A percentile compares a stretch with the other conserved stretches of the same genome.
phyloP scores from a whole-genome alignment of 2,888 invertebrate species.

The Synergus gifuensis region DNA sequence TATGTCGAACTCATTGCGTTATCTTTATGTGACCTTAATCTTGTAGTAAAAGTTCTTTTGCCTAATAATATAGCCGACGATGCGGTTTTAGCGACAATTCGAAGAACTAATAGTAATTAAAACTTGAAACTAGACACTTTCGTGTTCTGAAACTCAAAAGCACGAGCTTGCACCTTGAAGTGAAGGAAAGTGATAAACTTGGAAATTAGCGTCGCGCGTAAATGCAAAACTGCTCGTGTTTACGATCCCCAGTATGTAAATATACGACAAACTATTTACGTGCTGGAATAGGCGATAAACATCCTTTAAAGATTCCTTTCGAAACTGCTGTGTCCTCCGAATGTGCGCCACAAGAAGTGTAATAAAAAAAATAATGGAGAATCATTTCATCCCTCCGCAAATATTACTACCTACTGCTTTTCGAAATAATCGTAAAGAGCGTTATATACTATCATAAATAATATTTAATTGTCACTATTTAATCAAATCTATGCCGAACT shows the following conservation, averaged over 20 bases:
- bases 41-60: background rate
- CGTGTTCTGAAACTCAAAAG: conserved; percentile 13
- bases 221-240: conserved; percentile 3
- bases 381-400: background rate
- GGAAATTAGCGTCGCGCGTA: conserved; percentile 9
- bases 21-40: background rate
- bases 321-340: background rate
- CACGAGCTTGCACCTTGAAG: background rate
- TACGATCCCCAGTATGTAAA: conserved; percentile 25
- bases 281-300: conserved; percentile 2
- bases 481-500: background rate
- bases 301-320: background rate
- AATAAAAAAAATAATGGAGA: background rate
- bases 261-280: conserved; percentile 23
- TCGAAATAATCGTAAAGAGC: background rate
- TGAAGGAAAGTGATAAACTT: conserved; percentile 37
- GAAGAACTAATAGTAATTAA: background rate
- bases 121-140: conserved; percentile 1
- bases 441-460: background rate
- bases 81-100: background rate
- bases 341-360: background rate
- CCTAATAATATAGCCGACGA: background rate
- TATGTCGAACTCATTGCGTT: background rate
- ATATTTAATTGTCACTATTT: background rate
- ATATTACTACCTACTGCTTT: background rate